These are phyloP conservation scores for Istiophorus platypterus DNA, from an alignment of 2,113 vertebrate genomes.

Conservation along the genomic window DNA sequence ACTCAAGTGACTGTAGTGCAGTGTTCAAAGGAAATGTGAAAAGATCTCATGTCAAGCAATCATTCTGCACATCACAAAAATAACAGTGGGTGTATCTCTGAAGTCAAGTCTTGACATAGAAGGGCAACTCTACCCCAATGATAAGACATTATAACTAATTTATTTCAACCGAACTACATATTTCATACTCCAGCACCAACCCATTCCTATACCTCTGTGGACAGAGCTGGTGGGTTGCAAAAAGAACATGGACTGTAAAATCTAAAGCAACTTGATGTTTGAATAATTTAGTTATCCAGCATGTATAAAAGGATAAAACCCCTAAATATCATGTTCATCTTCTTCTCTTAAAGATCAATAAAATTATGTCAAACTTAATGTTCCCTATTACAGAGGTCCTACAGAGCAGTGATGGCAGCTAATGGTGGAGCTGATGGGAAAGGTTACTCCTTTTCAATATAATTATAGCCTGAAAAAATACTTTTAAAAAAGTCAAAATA, in stretches of 20 bases:
- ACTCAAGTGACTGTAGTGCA: slow-evolving; percentile 34
- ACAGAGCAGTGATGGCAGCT: slow-evolving; percentile 25
- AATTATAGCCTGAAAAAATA: background rate
- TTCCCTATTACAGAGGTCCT: background rate
- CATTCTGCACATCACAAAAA: slow-evolving; percentile 20
- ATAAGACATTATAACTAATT: slow-evolving; percentile 21
- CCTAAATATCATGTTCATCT: slow-evolving; percentile 4
- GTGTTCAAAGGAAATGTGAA: slow-evolving; percentile 45
- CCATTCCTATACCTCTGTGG: slow-evolving; percentile 24
- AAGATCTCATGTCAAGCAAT: slow-evolving; percentile 14
- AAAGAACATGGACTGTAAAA: slow-evolving; percentile 11
- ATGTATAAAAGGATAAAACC: background rate
- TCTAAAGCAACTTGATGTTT: slow-evolving; percentile 16
- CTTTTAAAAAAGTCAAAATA: background rate
- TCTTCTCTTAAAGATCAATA: slow-evolving; percentile 19
- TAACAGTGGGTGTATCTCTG: slow-evolving; percentile 8
- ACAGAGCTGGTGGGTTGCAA: slow-evolving; percentile 10
- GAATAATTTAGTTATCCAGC: slow-evolving; percentile 25
- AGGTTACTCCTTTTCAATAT: slow-evolving; percentile 8
- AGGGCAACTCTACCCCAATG: background rate
- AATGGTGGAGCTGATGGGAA: slow-evolving; percentile 33
- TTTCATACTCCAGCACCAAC: slow-evolving; percentile 14
- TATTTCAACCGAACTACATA: slow-evolving; percentile 26
- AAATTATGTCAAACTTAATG: slow-evolving; percentile 41
- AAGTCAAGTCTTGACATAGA: slow-evolving; percentile 14